Conservation (phyloP, 2,888 invertebrate species). For the Fragum fragum region DNA sequence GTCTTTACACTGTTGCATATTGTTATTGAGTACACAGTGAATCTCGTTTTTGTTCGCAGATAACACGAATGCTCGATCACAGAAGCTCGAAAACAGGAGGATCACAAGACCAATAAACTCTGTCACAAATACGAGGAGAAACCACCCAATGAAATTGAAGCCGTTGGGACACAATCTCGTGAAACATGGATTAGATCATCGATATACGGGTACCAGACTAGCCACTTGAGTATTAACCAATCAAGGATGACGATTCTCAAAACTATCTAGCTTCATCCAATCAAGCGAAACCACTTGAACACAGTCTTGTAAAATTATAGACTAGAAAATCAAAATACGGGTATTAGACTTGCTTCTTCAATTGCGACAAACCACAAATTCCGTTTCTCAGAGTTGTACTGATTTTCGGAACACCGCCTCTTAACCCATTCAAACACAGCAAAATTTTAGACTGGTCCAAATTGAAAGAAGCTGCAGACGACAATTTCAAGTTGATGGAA, state of each 20-base stretch:
- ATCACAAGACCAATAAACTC: neutral
- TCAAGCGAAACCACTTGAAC: neutral
- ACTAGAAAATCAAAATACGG: too few species aligned
- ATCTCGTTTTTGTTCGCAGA: neutral
- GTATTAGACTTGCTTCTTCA: too few species aligned
- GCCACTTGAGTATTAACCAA: slow-evolving; percentile 19
- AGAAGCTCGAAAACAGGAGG: neutral
- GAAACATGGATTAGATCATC: neutral
- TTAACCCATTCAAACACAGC: too few species aligned
- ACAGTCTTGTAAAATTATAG: too few species aligned
- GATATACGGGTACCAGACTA: slow-evolving; percentile 1
- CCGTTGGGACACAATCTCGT: slow-evolving; percentile 1
- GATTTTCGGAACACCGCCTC: too few species aligned
- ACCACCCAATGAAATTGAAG: neutral
- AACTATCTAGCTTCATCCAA: neutral
- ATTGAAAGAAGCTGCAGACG: too few species aligned
- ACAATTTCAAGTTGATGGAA: too few species aligned
- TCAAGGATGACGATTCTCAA: neutral
- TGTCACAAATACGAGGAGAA: neutral
- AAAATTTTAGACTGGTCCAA: too few species aligned
- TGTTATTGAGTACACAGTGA: too few species aligned
- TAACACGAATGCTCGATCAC: slow-evolving; percentile 10
- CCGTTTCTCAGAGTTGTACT: too few species aligned
- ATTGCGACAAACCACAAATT: too few species aligned
- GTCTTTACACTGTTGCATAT: too few species aligned